A percentile compares a stretch with the other conserved stretches of the same genome.
These are phyloP conservation scores for Drosophila neotestacea DNA, from an alignment of 2,888 invertebrate species.

Conservation along the genomic window DNA sequence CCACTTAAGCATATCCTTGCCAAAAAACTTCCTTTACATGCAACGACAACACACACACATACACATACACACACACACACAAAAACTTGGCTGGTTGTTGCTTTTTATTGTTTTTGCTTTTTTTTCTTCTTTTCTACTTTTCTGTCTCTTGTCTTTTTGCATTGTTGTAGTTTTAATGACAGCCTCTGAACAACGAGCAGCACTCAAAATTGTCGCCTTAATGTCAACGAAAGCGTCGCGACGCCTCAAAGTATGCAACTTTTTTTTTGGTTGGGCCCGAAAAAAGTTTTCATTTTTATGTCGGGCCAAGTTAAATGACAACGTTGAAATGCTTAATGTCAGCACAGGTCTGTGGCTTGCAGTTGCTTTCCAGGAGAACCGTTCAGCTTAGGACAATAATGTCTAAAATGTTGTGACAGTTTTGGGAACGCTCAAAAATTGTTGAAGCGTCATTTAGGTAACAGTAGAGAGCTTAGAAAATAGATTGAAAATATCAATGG, in stretches of 20 bases:
- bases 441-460: not conserved
- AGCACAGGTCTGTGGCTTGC: constrained; percentile 25
- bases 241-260: constrained; percentile 50
- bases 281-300: constrained; percentile 46
- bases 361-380: constrained; percentile 4
- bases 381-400: constrained; percentile 5
- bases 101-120: constrained; percentile 66
- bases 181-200: constrained; percentile 35
- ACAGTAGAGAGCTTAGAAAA: not conserved
- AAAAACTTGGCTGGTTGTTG: constrained; percentile 28
- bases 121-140: constrained; percentile 27
- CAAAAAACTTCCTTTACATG: constrained; percentile 61
- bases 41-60: constrained; percentile 23
- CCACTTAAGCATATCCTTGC: constrained; percentile 76
- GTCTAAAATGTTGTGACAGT: constrained; percentile 39
- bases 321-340: constrained; percentile 28
- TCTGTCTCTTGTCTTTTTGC: constrained; percentile 40
- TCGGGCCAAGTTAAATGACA: constrained; percentile 37
- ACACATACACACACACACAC: constrained; percentile 23
- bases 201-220: constrained; percentile 72
- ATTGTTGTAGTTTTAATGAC: constrained; percentile 76
- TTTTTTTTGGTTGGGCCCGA: constrained; percentile 26
- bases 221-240: constrained; percentile 60
- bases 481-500: not conserved
- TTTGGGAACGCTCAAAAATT: not conserved